Percentiles rank a stretch among this genome's conserved stretches.
These are phyloP conservation scores for Dufourea novaeangliae DNA, from an alignment of 1,140 invertebrate species.

Conservation along the genomic window DNA sequence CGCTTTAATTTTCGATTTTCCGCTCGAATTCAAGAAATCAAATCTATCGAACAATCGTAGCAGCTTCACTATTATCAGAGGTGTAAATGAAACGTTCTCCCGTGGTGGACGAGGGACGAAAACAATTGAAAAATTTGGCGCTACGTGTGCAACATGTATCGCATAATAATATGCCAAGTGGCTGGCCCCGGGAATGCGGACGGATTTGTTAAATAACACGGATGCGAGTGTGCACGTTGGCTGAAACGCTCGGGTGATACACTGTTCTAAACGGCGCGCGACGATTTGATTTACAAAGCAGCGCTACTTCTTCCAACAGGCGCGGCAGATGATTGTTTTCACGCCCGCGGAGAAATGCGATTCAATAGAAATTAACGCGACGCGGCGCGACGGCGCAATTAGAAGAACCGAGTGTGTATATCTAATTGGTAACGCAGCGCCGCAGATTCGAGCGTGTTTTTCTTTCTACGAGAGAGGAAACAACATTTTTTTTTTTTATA, in stretches of 20 bases:
- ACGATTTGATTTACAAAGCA: conserved; percentile 45
- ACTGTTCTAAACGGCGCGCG: neutral
- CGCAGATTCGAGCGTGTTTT: neutral
- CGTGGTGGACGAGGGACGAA: neutral
- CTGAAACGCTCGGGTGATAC: conserved; percentile 8
- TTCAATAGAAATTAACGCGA: conserved; percentile 18
- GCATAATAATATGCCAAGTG: neutral
- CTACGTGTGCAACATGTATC: neutral
- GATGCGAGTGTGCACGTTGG: conserved; percentile 7
- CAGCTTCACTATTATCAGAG: neutral
- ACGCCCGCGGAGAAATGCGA: conserved; percentile 39
- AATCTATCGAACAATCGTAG: neutral
- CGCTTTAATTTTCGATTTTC: neutral
- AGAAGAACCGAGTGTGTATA: neutral
- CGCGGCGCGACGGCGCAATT: neutral
- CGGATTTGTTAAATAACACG: conserved; percentile 39
- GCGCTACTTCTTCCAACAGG: conserved; percentile 33
- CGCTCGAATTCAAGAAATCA: neutral
- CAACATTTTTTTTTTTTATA: no score
- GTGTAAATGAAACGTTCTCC: neutral
- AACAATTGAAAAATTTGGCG: conserved; percentile 3
- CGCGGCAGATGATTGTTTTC: conserved; percentile 48
- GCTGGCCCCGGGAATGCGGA: conserved; percentile 15
- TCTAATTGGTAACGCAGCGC: conserved; percentile 16
- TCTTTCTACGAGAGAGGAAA: neutral